Conservation (phyloP, 2,113 vertebrate species). For the Mus musculus region GRCm39 chr16:65332001-65332500, state of each 20-base stretch:
- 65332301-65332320: not conserved
- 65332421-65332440: not conserved
- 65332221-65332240: not conserved
- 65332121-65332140: not conserved
- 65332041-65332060: not conserved
- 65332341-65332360: not conserved
- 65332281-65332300: not conserved
- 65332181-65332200: not conserved
- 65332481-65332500: slow-evolving; percentile 41
- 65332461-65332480: not conserved
- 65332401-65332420: not conserved
- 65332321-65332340: fast-evolving
- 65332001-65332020: slow-evolving; percentile 8
- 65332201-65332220: not conserved
- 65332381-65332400: not conserved
- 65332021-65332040: slow-evolving; percentile 22
- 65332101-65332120: not conserved
- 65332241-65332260: too few species aligned
- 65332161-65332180: not conserved
- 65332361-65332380: not conserved
- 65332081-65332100: not conserved
- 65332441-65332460: not conserved
- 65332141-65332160: slow-evolving; percentile 13
- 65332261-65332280: too few species aligned
- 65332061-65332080: not conserved